Evolutionary conservation across 1,140 invertebrate species (phyloP).

Genomic region (Thalassaphorura encarpata): DNA sequence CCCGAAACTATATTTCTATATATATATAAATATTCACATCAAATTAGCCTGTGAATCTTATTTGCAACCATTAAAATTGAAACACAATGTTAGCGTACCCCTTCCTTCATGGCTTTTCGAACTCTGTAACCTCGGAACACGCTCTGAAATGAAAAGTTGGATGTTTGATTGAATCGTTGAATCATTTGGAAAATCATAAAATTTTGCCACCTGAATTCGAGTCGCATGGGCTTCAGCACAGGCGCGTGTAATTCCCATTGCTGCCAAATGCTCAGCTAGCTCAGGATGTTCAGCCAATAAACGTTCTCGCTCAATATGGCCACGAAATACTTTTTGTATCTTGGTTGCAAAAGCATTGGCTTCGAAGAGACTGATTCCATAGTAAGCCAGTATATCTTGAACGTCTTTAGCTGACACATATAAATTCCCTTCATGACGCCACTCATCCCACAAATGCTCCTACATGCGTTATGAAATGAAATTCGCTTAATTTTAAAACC

Average conservation of each 20-base stretch:
- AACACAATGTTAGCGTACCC: too few relatives aligned
- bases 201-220: not conserved
- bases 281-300: not conserved
- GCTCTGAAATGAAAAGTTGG: too few relatives aligned
- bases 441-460: not conserved
- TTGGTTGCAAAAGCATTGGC: slow-evolving; percentile 14
- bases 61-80: too few relatives aligned
- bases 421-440: not conserved
- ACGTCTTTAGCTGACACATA: not conserved
- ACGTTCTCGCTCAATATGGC: not conserved
- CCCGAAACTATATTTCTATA: too few relatives aligned
- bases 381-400: not conserved
- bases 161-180: too few relatives aligned
- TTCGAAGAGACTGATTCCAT: slow-evolving; percentile 4
- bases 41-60: too few relatives aligned
- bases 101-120: too few relatives aligned
- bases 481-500: too few relatives aligned
- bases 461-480: not conserved
- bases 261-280: not conserved
- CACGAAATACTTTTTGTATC: slow-evolving; percentile 17
- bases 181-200: too few relatives aligned
- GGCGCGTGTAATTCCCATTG: not conserved
- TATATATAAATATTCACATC: too few relatives aligned
- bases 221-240: not conserved
- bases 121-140: too few relatives aligned